Evolutionary conservation across 2,888 invertebrate species (phyloP).

Genomic region (Drosophila antonietae): DNA sequence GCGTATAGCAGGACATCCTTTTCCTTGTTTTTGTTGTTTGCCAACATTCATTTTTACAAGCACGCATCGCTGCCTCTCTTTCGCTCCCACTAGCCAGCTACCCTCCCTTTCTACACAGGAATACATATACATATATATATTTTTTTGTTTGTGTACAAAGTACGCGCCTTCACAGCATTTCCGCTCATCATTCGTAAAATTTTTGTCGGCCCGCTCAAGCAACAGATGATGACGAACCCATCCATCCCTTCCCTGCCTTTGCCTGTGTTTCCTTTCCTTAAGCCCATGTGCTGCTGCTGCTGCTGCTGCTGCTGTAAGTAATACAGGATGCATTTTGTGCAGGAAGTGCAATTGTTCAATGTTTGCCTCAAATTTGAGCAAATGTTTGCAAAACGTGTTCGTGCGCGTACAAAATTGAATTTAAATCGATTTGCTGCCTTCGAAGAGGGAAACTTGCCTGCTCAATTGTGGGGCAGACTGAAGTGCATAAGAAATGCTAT

Average conservation of each 20-base stretch:
- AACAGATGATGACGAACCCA: slow-evolving; percentile 47
- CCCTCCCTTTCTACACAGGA: not conserved
- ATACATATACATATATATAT: not conserved
- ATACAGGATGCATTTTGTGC: slow-evolving; percentile 56
- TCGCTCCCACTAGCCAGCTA: slow-evolving; percentile 1
- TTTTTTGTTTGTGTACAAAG: slow-evolving; percentile 67
- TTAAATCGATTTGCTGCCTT: slow-evolving; percentile 23
- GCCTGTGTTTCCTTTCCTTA: slow-evolving; percentile 21
- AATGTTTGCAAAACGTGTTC: slow-evolving; percentile 67
- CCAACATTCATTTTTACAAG: slow-evolving; percentile 67
- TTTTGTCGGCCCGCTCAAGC: slow-evolving; percentile 43
- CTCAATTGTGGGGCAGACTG: not conserved
- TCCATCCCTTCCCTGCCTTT: not conserved
- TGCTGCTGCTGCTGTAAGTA: slow-evolving; percentile 38
- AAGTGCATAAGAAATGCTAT: not conserved
- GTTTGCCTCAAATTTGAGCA: slow-evolving; percentile 28
- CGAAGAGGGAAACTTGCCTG: not conserved
- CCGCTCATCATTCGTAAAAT: slow-evolving; percentile 54
- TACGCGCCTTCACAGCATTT: slow-evolving; percentile 68
- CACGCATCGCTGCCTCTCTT: slow-evolving; percentile 2
- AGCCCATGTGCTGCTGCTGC: slow-evolving; percentile 42
- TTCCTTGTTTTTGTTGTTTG: slow-evolving; percentile 72
- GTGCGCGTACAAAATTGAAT: slow-evolving; percentile 18
- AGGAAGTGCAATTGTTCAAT: slow-evolving; percentile 70
- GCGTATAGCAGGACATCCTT: slow-evolving; percentile 71